Base-by-base conservation (phyloP, 2,797 vertebrate genomes). In the Brachymystax lenok region DNA sequence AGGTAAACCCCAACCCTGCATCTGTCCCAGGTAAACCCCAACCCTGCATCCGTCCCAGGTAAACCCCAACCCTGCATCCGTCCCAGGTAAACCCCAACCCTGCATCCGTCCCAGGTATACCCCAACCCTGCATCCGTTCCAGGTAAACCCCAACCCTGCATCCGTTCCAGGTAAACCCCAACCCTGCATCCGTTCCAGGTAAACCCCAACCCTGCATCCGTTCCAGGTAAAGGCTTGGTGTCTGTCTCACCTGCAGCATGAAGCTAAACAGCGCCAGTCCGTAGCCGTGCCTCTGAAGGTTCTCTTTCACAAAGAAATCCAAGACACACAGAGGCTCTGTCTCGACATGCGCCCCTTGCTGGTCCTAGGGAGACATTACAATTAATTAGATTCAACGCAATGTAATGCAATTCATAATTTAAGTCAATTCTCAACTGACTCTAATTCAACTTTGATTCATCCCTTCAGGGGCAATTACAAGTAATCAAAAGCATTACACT, bases 221-320 rank as follows among this genome's bases (percentile, higher is more conserved):
- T 59, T 6, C 54, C 74, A 46, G 10, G 40, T 46, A 46, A 46
- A 46, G 40, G 10, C 14, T 8, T 17, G 64, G 24, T 14, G 54
- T 17, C 68, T 81, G n/a, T 61, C 59, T 88, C 83, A 98, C 97
- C 95, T 96, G 92, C 80, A 98, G 76, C 96, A 98, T 97, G 82
- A 95, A 94, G 27, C 93, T 86, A 86, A 98, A 98, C n/a, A 98
- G 94, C 83, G 97, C 95, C 78, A 92, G 90, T 1, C 97, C 97
- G 0, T 96, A 95, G 71, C 97, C 97, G 0, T 97, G 94, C 71
- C 97, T 93, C 61, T 98, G 97, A 68, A 96, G 59, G 3, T 92
- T 96, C 84, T 97, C 96, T 0, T 95, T 92, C 71, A 98, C 86
- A 81, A 96, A 98, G 85, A 98, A 98, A 86, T 98, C 97, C 90